Conservation (phyloP, 2,888 invertebrate species). For the Pollenia labialis region DNA sequence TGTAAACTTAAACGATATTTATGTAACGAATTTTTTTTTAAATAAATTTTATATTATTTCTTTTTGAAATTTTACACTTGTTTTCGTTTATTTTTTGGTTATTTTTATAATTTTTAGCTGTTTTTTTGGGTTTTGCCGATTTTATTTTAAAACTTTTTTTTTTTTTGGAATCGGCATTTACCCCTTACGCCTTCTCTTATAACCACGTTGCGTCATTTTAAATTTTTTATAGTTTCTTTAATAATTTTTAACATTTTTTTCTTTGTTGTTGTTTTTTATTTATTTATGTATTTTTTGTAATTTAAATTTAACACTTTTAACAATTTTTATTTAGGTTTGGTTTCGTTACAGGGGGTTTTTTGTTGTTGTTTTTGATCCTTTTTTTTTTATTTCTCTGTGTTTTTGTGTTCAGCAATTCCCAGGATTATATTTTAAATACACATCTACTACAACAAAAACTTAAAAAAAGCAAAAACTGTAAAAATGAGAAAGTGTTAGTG, state of each 20-base stretch:
- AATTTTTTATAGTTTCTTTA: constrained; percentile 54
- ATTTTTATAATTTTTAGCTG: constrained; percentile 3
- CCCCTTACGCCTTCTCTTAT: constrained; percentile 82
- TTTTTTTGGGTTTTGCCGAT: constrained; percentile 77
- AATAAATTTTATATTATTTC: constrained; percentile 5
- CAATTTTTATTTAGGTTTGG: not conserved
- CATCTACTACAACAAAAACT: constrained; percentile 7
- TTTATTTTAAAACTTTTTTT: constrained; percentile 62
- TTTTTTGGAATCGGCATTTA: constrained; percentile 77
- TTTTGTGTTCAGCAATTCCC: constrained; percentile 11
- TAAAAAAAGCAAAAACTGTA: constrained; percentile 4
- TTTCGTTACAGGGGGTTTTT: constrained; percentile 1
- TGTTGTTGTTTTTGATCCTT: constrained; percentile 22
- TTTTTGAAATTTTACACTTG: constrained; percentile 1
- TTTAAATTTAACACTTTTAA: constrained; percentile 14
- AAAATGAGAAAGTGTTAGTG: constrained; percentile 1
- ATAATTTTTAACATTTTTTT: constrained; percentile 55
- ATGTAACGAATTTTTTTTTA: constrained; percentile 30
- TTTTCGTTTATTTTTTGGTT: constrained; percentile 14
- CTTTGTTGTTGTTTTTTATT: constrained; percentile 1
- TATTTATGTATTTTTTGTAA: not conserved
- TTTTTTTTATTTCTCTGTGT: not conserved
- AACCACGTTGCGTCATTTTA: constrained; percentile 80
- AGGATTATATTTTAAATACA: constrained; percentile 42
- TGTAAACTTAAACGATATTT: constrained; percentile 35